These are phyloP conservation scores for Cladorhizidae sp. DNA, from an alignment of 37 sponge, comb jelly and placozoan genomes.

Conservation along the genomic window DNA sequence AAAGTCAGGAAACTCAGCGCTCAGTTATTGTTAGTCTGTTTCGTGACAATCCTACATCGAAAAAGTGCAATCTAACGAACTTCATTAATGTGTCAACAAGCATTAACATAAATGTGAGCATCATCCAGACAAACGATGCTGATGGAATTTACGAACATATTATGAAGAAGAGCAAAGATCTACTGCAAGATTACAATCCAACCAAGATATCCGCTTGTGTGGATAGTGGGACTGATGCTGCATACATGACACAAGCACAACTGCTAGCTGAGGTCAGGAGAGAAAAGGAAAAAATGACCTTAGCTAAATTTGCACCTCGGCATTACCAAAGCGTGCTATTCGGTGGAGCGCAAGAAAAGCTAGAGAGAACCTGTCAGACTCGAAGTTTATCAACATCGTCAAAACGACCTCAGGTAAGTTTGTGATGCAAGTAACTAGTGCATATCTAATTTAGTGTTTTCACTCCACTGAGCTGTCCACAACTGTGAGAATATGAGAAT, in stretches of 20 bases:
- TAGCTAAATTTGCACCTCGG: not conserved
- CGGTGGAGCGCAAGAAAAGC: too few relatives aligned
- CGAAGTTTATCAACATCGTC: too few relatives aligned
- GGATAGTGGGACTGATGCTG: slow-evolving; percentile 11
- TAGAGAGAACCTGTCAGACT: too few relatives aligned
- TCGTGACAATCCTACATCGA: not conserved
- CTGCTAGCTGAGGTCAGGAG: slow-evolving; percentile 4
- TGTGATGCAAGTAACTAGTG: too few relatives aligned
- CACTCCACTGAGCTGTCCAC: too few relatives aligned
- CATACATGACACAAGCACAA: slow-evolving; percentile 24
- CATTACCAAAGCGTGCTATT: not conserved
- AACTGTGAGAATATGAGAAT: too few relatives aligned
- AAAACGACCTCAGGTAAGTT: too few relatives aligned
- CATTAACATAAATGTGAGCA: not conserved
- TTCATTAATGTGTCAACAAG: slow-evolving; percentile 12
- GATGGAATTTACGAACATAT: not conserved
- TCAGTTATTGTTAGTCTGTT: slow-evolving; percentile 5
- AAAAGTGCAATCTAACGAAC: not conserved
- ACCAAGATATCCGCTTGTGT: slow-evolving; percentile 17
- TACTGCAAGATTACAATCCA: slow-evolving; percentile 14
- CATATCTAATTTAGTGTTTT: too few relatives aligned
- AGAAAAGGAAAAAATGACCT: not conserved
- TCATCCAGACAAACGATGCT: not conserved
- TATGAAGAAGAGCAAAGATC: not conserved
- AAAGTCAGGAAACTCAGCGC: not conserved